Conservation (phyloP, 2,113 vertebrate genomes). For the Turnix velox region DNA sequence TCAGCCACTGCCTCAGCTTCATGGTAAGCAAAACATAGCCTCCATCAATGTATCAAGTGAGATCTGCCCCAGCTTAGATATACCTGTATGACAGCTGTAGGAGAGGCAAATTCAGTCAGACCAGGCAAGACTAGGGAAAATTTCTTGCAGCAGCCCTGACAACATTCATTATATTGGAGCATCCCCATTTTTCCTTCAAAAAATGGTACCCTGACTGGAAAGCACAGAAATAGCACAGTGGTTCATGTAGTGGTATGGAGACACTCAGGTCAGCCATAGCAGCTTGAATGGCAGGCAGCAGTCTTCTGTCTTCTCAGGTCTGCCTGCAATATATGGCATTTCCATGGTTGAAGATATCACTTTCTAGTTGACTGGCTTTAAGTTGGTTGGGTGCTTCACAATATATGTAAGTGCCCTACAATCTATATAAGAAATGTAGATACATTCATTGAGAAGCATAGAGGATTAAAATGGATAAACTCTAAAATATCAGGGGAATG, state of each 20-base stretch:
- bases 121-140: accelerated
- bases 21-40: not conserved
- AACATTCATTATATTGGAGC: not conserved
- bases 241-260: not conserved
- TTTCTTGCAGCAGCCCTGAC: not conserved
- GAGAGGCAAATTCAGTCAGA: not conserved
- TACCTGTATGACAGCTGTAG: not conserved
- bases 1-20: not conserved
- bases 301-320: not conserved
- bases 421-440: not conserved
- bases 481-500: not conserved
- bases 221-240: not conserved
- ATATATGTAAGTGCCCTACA: too few relatives aligned
- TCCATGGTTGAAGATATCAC: not conserved
- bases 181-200: not conserved
- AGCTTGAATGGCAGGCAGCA: not conserved
- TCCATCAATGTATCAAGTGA: not conserved
- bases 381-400: not conserved
- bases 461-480: not conserved
- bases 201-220: not conserved
- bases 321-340: not conserved
- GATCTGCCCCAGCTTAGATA: not conserved
- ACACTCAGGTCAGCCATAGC: not conserved
- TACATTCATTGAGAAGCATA: not conserved
- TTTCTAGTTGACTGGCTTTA: not conserved